phyloP scores from a whole-genome alignment of 2,113 vertebrate genomes.

The Pionites leucogaster region DNA sequence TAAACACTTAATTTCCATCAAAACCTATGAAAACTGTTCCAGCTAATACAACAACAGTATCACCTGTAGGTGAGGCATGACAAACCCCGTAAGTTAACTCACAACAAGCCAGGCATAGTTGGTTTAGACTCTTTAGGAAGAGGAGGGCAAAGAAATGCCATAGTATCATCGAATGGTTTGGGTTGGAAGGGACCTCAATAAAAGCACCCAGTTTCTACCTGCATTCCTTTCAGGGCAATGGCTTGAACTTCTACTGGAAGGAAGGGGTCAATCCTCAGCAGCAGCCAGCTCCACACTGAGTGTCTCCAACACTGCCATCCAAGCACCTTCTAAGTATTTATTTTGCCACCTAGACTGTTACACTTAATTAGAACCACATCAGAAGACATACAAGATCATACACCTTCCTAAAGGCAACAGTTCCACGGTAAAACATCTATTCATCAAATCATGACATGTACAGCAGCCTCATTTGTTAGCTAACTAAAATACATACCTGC shows the following conservation, averaged over 20 bases:
- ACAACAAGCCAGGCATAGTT: background rate
- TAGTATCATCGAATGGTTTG: background rate
- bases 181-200: background rate
- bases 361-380: background rate
- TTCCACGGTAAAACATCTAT: background rate
- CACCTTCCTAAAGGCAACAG: background rate
- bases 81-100: background rate
- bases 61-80: background rate
- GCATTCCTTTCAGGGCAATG: accelerated
- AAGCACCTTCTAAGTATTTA: background rate
- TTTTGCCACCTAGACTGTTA: background rate
- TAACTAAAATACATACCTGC: background rate
- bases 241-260: background rate
- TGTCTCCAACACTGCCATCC: background rate
- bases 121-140: background rate
- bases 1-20: background rate
- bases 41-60: background rate
- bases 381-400: background rate
- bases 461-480: background rate
- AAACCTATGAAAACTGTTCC: background rate
- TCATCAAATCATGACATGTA: background rate
- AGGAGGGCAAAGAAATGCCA: background rate
- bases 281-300: background rate
- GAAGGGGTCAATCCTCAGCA: background rate
- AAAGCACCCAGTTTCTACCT: background rate